Percentiles rank a stretch among this genome's conserved stretches.
Evolutionary conservation across 2,888 invertebrate species (phyloP).

Genomic region (Parnassius glacialis): DNA sequence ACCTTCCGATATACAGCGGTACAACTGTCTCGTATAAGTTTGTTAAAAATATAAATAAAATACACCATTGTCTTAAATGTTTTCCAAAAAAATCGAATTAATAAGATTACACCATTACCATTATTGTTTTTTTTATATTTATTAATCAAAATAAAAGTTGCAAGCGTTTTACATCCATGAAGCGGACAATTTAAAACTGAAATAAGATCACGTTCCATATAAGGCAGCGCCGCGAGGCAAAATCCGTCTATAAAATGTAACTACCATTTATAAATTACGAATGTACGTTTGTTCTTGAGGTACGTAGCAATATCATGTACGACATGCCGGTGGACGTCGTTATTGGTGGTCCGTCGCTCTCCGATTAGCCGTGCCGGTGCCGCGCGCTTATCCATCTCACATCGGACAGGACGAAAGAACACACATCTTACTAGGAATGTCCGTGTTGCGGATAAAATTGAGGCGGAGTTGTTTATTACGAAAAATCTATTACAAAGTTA

Average conservation of each 20-base stretch:
- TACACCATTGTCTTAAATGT: no score
- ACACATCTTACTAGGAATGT: conserved; percentile 23
- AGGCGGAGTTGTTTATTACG: no score
- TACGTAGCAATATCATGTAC: conserved; percentile 35
- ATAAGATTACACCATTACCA: no score
- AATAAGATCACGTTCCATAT: conserved; percentile 18
- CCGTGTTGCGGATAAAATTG: no score
- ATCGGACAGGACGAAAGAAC: conserved; percentile 31
- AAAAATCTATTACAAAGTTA: no score
- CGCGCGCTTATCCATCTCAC: conserved; percentile 38
- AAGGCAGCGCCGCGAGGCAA: conserved; percentile 13
- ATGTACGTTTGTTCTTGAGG: conserved; percentile 35
- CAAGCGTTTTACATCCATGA: conserved; percentile 6
- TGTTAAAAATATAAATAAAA: no score
- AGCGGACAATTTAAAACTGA: background rate
- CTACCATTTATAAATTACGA: conserved; percentile 52
- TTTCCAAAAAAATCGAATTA: no score
- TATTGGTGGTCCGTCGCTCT: conserved; percentile 41
- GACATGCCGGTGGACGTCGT: conserved; percentile 27
- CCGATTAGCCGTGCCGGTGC: conserved; percentile 36
- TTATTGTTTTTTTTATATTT: no score
- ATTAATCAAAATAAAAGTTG: conserved; percentile 1
- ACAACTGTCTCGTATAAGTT: no score
- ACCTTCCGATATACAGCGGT: no score
- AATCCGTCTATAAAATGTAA: conserved; percentile 46